A percentile compares a stretch with the other conserved stretches of the same genome.
Conservation (phyloP, 23 tunicate species). For the Trididemnum clinides region DNA sequence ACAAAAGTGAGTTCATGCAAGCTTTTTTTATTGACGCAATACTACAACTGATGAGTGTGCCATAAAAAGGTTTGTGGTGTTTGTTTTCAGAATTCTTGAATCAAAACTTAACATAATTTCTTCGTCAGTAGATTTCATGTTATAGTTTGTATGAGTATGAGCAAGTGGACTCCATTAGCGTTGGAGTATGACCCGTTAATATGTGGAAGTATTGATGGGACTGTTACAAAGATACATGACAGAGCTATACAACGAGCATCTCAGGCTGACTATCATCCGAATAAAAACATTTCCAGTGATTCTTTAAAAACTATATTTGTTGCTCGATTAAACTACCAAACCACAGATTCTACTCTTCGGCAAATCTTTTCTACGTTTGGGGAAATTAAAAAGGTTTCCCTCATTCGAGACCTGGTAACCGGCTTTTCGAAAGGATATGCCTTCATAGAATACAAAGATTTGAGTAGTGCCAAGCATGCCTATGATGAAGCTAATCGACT, state of each 20-base stretch:
- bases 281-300: conserved; percentile 46
- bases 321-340: conserved; percentile 51
- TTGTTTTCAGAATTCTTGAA: neutral
- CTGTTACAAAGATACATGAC: conserved; percentile 72
- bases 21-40: too few species aligned
- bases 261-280: conserved; percentile 50
- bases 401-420: conserved; percentile 73
- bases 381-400: conserved; percentile 45
- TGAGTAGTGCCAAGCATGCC: conserved; percentile 22
- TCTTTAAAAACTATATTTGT: conserved; percentile 71
- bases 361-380: conserved; percentile 70
- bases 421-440: conserved; percentile 82
- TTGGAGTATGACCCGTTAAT: conserved; percentile 71
- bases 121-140: too few species aligned
- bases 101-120: neutral
- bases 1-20: too few species aligned
- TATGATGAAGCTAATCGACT: conserved; percentile 48
- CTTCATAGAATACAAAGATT: conserved; percentile 59
- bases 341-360: conserved; percentile 40
- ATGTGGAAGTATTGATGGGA: conserved; percentile 89
- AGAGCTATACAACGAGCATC: conserved; percentile 68
- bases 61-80: too few species aligned
- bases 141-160: neutral
- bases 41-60: too few species aligned
- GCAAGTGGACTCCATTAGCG: conserved; percentile 52